phyloP scores from a whole-genome alignment of 2,113 vertebrate species.

The Calyptommatus sinebrachiatus region DNA sequence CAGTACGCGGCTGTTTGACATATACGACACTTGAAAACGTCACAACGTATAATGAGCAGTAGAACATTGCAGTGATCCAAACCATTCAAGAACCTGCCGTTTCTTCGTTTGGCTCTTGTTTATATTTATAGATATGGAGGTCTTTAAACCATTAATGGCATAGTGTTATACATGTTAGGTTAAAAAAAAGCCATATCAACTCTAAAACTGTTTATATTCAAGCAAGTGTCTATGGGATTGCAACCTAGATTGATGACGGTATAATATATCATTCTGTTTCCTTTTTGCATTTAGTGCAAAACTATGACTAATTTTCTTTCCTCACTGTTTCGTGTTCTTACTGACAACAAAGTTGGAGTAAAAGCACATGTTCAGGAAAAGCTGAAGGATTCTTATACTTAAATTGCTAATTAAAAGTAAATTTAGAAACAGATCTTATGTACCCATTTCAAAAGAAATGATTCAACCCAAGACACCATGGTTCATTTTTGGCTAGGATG shows the following conservation, averaged over 20 bases:
- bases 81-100: slow-evolving; percentile 20
- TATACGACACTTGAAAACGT: slow-evolving; percentile 37
- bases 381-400: not conserved
- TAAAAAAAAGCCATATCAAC: not conserved
- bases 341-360: not conserved
- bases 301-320: not conserved
- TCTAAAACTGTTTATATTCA: not conserved
- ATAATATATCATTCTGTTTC: slow-evolving; percentile 15
- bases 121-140: slow-evolving; percentile 7
- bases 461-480: too few relatives aligned
- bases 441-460: too few relatives aligned
- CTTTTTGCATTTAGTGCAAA: rapidly evolving
- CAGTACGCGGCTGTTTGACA: slow-evolving; percentile 50
- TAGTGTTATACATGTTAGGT: not conserved
- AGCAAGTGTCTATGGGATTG: not conserved
- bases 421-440: not conserved
- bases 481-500: too few relatives aligned
- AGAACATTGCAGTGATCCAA: not conserved
- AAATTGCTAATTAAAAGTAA: not conserved
- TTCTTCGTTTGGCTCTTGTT: slow-evolving; percentile 12
- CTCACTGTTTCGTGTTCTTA: not conserved
- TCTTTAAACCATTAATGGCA: slow-evolving; percentile 6
- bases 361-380: not conserved
- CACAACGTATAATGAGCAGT: slow-evolving; percentile 18
- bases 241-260: not conserved